Evolutionary conservation across 1,140 invertebrate genomes (phyloP), one percentile per base, ranked within the genome.

Genomic region (Megalopta genalis): DNA sequence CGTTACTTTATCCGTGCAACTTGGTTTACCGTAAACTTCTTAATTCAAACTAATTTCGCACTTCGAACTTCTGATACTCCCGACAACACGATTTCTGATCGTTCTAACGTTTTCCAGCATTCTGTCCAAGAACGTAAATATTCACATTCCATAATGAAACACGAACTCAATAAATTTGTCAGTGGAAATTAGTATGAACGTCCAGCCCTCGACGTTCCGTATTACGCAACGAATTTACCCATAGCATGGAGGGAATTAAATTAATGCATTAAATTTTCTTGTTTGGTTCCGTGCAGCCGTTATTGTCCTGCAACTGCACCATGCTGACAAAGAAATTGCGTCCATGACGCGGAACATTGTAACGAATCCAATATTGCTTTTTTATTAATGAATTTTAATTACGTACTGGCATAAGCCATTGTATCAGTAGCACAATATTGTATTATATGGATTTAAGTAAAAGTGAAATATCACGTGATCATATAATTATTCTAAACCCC

Each of bases 131-230:
- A 25, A 18, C 25, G 14, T 65, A 65, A 74, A 74, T 74, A 74
- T 74, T 74, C 72, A 65, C 39, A 21, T 39, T 16, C 27, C 42
- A 21, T 63, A 73, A 73, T 63, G 39, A 73, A 73, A 63, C 27
- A 39, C 12, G 23, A 73, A 49, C 12, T 27, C 62, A 27, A 74
- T 74, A 74, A 74, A 74, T 74, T 42, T 23, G n/a, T 9, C 16
- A 27, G 16, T 21, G 18, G 32, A 23, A 65, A 74, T 65, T 74
- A 65, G 32, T n/a, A 25, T 7, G 10, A 23, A 10, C 62, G n/a
- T 54, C 46, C 52, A 54, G 10, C 49, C 21, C 8, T 2, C 39
- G 32, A 63, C 23, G 25, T 63, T 63, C n/a, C 39, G 59, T 42
- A 63, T 72, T 37, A n/a, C 21, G 42, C 10, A 60, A 71, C 54